Evolutionary conservation across 2,888 invertebrate species (phyloP).

Genomic region (Ennomos fuscantarius): DNA sequence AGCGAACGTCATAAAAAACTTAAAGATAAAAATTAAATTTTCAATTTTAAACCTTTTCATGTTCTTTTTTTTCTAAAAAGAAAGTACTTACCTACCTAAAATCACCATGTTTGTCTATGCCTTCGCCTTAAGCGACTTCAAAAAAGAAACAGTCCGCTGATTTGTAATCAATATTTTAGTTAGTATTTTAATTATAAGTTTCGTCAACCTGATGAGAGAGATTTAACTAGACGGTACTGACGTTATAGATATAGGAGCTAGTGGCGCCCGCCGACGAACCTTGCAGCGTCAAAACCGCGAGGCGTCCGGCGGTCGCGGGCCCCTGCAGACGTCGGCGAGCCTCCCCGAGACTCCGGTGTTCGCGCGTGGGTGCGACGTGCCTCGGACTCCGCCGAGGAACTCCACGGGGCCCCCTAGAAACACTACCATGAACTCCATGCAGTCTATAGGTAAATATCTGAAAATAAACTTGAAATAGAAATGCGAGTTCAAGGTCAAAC

Average conservation of each 20-base stretch:
- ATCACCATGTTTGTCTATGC: too few relatives aligned
- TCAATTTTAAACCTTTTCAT: too few relatives aligned
- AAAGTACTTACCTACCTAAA: too few relatives aligned
- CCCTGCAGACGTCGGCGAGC: constrained; percentile 93
- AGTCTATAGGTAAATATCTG: constrained; percentile 73
- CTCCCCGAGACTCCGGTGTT: constrained; percentile 96
- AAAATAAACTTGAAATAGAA: not conserved
- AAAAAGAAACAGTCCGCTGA: too few relatives aligned
- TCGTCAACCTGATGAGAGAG: too few relatives aligned
- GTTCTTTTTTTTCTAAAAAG: too few relatives aligned
- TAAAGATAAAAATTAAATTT: too few relatives aligned
- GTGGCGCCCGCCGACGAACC: constrained; percentile 79
- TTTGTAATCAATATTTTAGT: too few relatives aligned
- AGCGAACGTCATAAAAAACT: too few relatives aligned
- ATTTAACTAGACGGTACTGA: constrained; percentile 18
- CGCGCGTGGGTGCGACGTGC: constrained; percentile 93
- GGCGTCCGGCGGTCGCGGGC: constrained; percentile 80
- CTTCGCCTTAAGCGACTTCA: too few relatives aligned
- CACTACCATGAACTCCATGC: constrained; percentile 86
- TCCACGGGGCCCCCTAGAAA: constrained; percentile 88
- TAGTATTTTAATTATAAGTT: too few relatives aligned
- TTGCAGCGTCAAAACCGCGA: constrained; percentile 80
- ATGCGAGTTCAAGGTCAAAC: not conserved
- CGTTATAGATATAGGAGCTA: constrained; percentile 71
- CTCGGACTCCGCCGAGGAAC: constrained; percentile 91